These are phyloP conservation scores for Rhinoptilus africanus DNA, from an alignment of 2,113 vertebrate genomes.

Conservation along the genomic window DNA sequence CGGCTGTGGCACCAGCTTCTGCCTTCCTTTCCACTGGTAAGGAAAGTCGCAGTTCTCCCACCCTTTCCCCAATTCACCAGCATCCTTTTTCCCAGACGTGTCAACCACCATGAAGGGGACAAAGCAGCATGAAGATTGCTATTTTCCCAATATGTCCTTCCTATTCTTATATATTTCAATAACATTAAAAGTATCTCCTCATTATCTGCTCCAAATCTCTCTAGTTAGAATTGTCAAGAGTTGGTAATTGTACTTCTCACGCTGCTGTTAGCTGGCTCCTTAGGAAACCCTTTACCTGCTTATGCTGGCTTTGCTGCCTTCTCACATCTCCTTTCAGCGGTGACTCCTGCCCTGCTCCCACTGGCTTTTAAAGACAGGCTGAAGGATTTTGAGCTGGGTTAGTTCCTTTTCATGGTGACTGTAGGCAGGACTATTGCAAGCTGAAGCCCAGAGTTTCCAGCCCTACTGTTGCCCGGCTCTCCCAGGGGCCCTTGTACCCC, in stretches of 20 bases:
- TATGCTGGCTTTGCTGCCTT: background rate
- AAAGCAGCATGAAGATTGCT: background rate
- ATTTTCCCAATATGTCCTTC: background rate
- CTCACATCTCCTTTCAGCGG: background rate
- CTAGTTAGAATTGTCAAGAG: background rate
- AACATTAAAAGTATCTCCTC: background rate
- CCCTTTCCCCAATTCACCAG: background rate
- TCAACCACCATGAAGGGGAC: background rate
- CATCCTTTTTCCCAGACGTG: background rate
- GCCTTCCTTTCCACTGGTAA: background rate
- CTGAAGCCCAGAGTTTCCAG: background rate
- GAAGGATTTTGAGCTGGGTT: background rate
- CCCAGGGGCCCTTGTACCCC: background rate
- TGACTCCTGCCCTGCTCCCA: background rate
- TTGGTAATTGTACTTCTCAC: background rate
- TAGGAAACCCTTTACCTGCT: background rate
- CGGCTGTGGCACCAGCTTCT: background rate
- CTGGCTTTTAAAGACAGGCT: background rate
- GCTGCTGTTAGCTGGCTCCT: background rate
- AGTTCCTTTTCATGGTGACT: background rate
- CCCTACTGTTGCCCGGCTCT: background rate
- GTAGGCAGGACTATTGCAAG: background rate
- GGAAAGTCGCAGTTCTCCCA: rapidly evolving
- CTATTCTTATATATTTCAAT: background rate
- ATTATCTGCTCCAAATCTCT: background rate